Base-by-base conservation (phyloP, 2,113 vertebrate species). In the Chrysemys picta region DNA sequence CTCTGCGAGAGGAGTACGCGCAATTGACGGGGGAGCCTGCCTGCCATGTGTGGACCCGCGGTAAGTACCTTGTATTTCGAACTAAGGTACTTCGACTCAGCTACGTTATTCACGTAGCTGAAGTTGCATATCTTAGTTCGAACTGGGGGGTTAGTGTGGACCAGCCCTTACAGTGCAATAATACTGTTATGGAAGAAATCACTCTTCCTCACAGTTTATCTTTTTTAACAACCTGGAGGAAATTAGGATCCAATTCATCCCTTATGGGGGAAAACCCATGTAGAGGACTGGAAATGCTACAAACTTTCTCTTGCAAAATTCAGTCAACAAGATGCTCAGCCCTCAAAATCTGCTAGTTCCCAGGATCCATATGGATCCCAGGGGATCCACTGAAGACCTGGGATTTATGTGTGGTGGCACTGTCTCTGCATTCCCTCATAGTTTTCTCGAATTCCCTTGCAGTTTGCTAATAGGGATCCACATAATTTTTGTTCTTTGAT, bases 241-340 rank as follows among this genome's bases (percentile, higher is more conserved):
- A 16, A 6, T 93, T 54, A 59, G 22, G 87, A 6, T 2, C 80
- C 22, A 52, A 83, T 12, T 95, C 8, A 84, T 57, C 35, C 84
- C 10, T 13, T 85, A 2, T 27, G 11, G 52, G 13, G 31, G 52
- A 57, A 86, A 22, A 42, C 4, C 79, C 0, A 52, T 0, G 0
- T 53, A 21, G 89, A 86, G 69, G 19, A 50, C 31, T 95, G n/a
- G 25, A 87, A 95, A 75, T 91, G 52, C 5, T 27, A 29, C 59
- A 92, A 75, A 47, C 90, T 94, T 94, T 24, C 52, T 6, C 9
- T 62, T 59, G 8, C 24, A 24, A 49, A 62, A 14, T 87, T 91
- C 53, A 29, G 1, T 82, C 38, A 25, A 90, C 89, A 75, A 80
- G 82, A 75, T 8, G 59, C 35, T 11, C 75, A 56, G 0, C 72